These are phyloP conservation scores for Brachionus manjavacas DNA, from an alignment of 1,140 invertebrate genomes.

Conservation along the genomic window DNA sequence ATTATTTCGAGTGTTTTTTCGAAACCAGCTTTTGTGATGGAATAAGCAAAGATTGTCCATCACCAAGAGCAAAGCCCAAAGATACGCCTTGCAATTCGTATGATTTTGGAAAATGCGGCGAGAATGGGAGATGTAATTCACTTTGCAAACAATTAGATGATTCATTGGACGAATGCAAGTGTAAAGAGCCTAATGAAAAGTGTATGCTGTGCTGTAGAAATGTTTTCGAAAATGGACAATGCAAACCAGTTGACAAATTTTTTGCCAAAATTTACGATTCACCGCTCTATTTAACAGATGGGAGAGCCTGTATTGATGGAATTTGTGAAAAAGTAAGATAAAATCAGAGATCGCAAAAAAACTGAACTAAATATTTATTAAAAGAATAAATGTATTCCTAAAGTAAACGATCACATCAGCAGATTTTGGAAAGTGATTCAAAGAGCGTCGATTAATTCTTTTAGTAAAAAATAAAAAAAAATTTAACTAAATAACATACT, in stretches of 20 bases:
- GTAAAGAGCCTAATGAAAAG: constrained; percentile 74
- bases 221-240: neutral
- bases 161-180: constrained; percentile 59
- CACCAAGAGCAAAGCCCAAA: constrained; percentile 78
- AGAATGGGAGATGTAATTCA: neutral
- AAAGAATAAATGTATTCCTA: constrained; percentile 84
- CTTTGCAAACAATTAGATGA: constrained; percentile 28
- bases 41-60: constrained; percentile 67
- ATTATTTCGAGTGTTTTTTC: constrained; percentile 40
- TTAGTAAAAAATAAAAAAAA: constrained; percentile 56
- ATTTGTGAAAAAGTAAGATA: constrained; percentile 35
- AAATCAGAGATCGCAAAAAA: neutral
- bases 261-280: neutral
- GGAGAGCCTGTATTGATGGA: constrained; percentile 24
- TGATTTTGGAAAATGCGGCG: constrained; percentile 14
- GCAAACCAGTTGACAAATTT: neutral
- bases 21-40: constrained; percentile 62
- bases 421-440: constrained; percentile 93
- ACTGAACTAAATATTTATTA: neutral
- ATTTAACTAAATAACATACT: neutral
- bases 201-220: constrained; percentile 86
- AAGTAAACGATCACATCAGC: constrained; percentile 86
- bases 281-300: neutral
- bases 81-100: constrained; percentile 69
- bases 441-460: constrained; percentile 88